A percentile compares a stretch with the other conserved stretches of the same genome.
Evolutionary conservation across 2,888 invertebrate genomes (phyloP).

Genomic region (Argynnis bischoffii): DNA sequence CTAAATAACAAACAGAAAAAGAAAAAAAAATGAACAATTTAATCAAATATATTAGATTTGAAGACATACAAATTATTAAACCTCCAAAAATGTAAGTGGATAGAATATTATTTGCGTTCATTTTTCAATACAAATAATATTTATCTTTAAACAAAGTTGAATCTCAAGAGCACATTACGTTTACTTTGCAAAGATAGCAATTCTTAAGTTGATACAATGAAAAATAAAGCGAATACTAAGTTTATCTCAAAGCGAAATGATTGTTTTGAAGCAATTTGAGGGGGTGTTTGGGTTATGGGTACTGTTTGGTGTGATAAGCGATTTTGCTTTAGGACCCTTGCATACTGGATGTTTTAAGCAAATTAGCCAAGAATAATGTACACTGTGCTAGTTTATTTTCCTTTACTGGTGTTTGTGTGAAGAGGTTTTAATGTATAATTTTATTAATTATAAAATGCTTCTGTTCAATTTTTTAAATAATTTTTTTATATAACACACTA

Average conservation of each 20-base stretch:
- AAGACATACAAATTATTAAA: too few species aligned
- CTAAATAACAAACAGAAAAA: too few species aligned
- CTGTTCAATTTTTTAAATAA: background rate
- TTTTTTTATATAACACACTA: too few species aligned
- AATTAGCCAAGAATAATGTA: conserved; percentile 19
- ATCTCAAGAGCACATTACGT: conserved; percentile 4
- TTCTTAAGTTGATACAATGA: conserved; percentile 23
- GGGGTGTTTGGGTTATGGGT: conserved; percentile 32
- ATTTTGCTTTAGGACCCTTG: conserved; percentile 26
- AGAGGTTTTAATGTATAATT: background rate
- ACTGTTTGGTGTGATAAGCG: conserved; percentile 35
- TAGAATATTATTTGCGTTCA: too few species aligned
- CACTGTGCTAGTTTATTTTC: background rate
- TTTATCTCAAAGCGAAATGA: conserved; percentile 29
- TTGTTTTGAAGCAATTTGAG: conserved; percentile 35
- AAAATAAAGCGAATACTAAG: conserved; percentile 28
- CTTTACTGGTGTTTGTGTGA: background rate
- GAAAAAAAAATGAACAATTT: too few species aligned
- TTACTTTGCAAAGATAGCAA: conserved; percentile 7
- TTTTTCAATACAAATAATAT: too few species aligned
- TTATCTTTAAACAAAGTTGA: conserved; percentile 6
- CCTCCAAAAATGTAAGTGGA: too few species aligned
- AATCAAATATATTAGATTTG: too few species aligned
- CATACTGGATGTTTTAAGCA: conserved; percentile 28
- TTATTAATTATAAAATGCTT: background rate